phyloP scores from a whole-genome alignment of 1,140 invertebrate species.

The Mamestra configurata region DNA sequence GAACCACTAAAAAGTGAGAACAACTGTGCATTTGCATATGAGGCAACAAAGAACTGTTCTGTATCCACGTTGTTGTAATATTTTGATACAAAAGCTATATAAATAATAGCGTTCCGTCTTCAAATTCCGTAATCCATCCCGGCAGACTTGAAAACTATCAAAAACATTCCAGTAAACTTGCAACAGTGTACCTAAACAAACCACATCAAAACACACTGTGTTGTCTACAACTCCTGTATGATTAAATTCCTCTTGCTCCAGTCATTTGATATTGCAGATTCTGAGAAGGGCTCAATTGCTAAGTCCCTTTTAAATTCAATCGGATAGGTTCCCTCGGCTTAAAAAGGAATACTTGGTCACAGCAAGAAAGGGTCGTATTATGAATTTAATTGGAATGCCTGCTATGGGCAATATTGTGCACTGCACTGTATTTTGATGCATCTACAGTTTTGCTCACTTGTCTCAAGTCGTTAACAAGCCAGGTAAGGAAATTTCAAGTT shows the following conservation, averaged over 20 bases:
- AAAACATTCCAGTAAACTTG: conserved; percentile 4
- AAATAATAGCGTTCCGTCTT: background rate
- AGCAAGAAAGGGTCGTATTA: conserved; percentile 27
- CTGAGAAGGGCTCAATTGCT: conserved; percentile 17
- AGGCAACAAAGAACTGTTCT: too few relatives aligned
- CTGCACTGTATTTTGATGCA: background rate
- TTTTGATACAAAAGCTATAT: background rate
- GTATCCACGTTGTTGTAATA: background rate
- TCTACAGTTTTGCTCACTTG: too few relatives aligned
- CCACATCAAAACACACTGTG: conserved; percentile 2
- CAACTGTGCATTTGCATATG: too few relatives aligned
- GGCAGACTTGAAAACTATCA: conserved; percentile 2
- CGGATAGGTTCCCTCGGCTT: conserved; percentile 21
- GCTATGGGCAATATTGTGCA: background rate
- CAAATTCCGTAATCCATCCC: background rate
- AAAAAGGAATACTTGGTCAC: conserved; percentile 1
- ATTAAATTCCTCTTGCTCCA: conserved; percentile 9
- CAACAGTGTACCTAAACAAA: background rate
- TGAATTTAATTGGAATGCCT: conserved; percentile 36
- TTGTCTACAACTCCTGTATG: background rate
- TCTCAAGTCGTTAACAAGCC: too few relatives aligned
- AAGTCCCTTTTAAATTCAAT: conserved; percentile 40
- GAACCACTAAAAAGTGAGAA: too few relatives aligned
- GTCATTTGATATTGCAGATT: conserved; percentile 44
- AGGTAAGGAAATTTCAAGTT: too few relatives aligned